phyloP scores from a whole-genome alignment of 1,140 invertebrate genomes.

The Lepidurus apus region DNA sequence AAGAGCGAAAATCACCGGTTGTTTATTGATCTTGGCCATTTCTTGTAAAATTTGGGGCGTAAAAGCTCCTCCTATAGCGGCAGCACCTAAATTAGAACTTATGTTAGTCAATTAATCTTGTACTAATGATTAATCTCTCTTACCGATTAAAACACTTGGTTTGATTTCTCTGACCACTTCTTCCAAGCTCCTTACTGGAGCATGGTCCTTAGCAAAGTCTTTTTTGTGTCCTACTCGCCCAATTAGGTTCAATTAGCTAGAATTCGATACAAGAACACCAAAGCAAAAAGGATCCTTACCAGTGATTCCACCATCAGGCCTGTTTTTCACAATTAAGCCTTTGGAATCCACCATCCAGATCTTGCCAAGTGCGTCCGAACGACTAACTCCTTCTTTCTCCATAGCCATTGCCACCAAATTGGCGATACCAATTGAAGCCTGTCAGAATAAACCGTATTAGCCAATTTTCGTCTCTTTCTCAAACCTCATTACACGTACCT shows the following conservation, averaged over 20 bases:
- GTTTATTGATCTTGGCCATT: slow-evolving; percentile 79
- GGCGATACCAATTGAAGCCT: slow-evolving; percentile 83
- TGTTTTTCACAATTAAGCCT: slow-evolving; percentile 70
- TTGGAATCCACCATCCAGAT: slow-evolving; percentile 84
- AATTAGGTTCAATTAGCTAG: neutral
- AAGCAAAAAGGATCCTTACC: slow-evolving; percentile 36
- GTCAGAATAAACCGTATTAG: slow-evolving; percentile 30
- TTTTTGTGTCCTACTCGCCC: slow-evolving; percentile 60
- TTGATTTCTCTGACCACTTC: slow-evolving; percentile 75
- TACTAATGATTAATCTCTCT: slow-evolving; percentile 36
- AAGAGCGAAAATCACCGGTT: slow-evolving; percentile 88
- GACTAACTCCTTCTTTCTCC: slow-evolving; percentile 66
- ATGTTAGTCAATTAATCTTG: neutral
- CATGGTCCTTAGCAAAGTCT: slow-evolving; percentile 75
- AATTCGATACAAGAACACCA: neutral
- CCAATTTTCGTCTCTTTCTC: neutral
- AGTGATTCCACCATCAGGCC: slow-evolving; percentile 63
- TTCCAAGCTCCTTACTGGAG: slow-evolving; percentile 66
- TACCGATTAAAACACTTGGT: slow-evolving; percentile 78
- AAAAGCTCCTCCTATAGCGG: slow-evolving; percentile 81
- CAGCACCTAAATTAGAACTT: slow-evolving; percentile 59
- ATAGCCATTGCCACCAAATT: slow-evolving; percentile 80
- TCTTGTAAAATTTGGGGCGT: slow-evolving; percentile 74
- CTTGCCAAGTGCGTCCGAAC: slow-evolving; percentile 62
- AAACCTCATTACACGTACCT: slow-evolving; percentile 49